A percentile compares a stretch with the other conserved stretches of the same genome.
These are phyloP conservation scores for Puffinus mauretanicus DNA, from an alignment of 2,113 vertebrate genomes.

Conservation along the genomic window DNA sequence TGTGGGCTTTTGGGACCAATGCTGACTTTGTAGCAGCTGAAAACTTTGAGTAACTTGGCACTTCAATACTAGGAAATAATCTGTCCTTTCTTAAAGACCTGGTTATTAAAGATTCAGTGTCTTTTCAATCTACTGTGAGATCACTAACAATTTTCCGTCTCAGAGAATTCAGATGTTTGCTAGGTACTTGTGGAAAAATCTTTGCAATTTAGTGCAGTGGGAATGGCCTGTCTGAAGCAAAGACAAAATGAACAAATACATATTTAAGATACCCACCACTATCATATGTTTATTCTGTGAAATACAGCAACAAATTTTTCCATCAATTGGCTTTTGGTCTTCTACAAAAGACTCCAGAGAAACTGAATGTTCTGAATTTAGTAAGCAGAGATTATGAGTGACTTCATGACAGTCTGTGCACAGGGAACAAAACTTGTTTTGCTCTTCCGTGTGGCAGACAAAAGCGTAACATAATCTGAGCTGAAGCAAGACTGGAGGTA, in stretches of 20 bases:
- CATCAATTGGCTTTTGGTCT: background rate
- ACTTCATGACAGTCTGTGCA: no score
- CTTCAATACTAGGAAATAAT: background rate
- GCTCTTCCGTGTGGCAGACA: background rate
- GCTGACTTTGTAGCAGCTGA: background rate
- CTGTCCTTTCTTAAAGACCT: background rate
- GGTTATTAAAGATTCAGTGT: background rate
- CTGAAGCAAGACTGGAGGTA: background rate
- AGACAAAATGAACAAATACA: background rate
- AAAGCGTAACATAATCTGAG: background rate
- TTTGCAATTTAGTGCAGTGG: background rate
- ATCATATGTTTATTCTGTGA: background rate
- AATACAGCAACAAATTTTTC: background rate
- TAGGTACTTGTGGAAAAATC: background rate
- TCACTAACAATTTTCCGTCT: background rate
- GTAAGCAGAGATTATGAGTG: background rate
- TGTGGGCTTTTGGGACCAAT: background rate
- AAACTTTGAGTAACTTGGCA: background rate
- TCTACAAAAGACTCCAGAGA: background rate
- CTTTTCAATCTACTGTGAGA: background rate
- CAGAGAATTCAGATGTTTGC: background rate
- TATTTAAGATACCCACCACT: background rate
- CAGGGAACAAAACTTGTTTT: background rate
- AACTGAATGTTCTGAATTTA: background rate
- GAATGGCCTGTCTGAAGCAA: background rate